A percentile compares a stretch with the other conserved stretches of the same genome.
These are phyloP conservation scores for Crossocerus cetratus DNA, from an alignment of 2,888 invertebrate species.

Conservation along the genomic window DNA sequence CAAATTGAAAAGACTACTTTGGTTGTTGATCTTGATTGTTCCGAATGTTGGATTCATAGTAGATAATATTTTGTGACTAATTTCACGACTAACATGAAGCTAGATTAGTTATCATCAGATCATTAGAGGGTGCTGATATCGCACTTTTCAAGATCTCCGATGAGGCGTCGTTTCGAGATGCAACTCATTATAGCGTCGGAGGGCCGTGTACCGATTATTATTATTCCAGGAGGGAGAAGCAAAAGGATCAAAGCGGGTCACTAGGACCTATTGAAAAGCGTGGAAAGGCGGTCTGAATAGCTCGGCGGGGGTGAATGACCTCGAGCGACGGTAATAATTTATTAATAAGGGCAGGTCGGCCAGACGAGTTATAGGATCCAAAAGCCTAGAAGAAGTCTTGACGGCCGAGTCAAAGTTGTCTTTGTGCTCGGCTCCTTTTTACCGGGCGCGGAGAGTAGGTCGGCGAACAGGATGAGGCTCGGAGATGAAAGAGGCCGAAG, in stretches of 20 bases:
- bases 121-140: too few relatives aligned
- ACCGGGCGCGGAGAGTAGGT: conserved; percentile 21
- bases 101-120: too few relatives aligned
- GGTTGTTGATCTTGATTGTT: too few relatives aligned
- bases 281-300: conserved; percentile 10
- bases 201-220: too few relatives aligned
- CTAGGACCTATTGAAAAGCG: not conserved
- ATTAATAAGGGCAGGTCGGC: conserved; percentile 43
- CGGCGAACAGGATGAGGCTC: conserved; percentile 33
- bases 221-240: conserved; percentile 22
- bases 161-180: too few relatives aligned
- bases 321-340: conserved; percentile 51
- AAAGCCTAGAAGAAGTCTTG: conserved; percentile 21
- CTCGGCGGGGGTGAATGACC: conserved; percentile 28
- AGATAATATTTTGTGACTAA: too few relatives aligned
- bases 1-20: too few relatives aligned
- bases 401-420: conserved; percentile 34
- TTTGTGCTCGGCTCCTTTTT: conserved; percentile 42
- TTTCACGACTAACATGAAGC: too few relatives aligned
- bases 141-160: too few relatives aligned
- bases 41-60: too few relatives aligned
- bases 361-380: conserved; percentile 25
- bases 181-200: too few relatives aligned
- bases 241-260: conserved; percentile 35
- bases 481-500: conserved; percentile 38